Conservation (phyloP, 2,113 vertebrate species). For the Chaetura pelagica region DNA sequence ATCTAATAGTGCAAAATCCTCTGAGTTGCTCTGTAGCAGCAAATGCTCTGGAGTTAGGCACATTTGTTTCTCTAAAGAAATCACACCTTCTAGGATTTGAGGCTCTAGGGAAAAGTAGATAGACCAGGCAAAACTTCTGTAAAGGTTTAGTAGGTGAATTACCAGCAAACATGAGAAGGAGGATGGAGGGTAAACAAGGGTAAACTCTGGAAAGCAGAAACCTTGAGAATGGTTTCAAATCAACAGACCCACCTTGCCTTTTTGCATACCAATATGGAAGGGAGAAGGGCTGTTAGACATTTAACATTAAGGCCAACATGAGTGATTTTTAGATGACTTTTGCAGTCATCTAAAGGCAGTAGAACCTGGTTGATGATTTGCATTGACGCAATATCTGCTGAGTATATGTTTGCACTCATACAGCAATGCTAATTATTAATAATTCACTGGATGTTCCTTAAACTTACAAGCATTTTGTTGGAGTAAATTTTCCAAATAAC, state of each 20-base stretch:
- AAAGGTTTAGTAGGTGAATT: not conserved
- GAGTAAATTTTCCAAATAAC: not conserved
- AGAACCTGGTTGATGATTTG: not conserved
- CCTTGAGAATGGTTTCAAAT: not conserved
- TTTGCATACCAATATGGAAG: fast-evolving
- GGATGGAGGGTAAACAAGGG: not conserved
- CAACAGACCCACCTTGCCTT: not conserved
- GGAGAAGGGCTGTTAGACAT: not conserved
- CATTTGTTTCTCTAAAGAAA: not conserved
- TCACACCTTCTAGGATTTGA: not conserved
- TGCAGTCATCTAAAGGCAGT: not conserved
- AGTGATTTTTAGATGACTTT: not conserved
- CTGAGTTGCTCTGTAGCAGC: not conserved
- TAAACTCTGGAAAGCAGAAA: not conserved
- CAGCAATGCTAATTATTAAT: not conserved
- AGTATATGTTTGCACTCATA: not conserved
- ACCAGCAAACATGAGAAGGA: not conserved
- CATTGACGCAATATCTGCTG: not conserved
- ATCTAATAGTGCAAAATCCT: not conserved
- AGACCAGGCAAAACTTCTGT: not conserved
- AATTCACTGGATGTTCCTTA: not conserved
- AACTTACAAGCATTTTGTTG: not conserved
- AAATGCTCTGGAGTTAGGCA: not conserved
- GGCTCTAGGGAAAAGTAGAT: not conserved
- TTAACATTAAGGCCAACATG: not conserved